These are phyloP conservation scores for Dicrostonyx torquatus DNA, from an alignment of 2,797 vertebrate species.

Conservation along the genomic window DNA sequence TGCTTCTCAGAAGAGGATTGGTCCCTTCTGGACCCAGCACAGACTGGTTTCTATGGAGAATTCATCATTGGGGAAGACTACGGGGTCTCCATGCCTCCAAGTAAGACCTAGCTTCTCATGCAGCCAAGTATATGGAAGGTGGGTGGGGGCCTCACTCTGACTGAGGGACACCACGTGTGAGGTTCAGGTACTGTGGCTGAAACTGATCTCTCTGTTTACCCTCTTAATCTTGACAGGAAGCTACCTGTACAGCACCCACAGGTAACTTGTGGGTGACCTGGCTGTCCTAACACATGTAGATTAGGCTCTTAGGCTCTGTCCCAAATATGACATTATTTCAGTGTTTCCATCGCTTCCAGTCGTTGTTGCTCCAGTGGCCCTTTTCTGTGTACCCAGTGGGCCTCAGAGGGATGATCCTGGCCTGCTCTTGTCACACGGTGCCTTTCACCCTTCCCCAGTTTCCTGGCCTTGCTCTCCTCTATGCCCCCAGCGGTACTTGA, in stretches of 20 bases:
- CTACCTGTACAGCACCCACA: neutral
- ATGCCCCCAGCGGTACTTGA: too few species aligned
- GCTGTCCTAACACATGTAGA: neutral
- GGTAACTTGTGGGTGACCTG: neutral
- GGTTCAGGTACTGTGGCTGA: neutral
- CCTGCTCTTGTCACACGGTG: too few species aligned
- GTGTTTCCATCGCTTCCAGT: neutral
- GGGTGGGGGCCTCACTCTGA: neutral
- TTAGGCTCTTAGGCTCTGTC: neutral
- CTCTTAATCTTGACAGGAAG: neutral
- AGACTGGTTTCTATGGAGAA: slow-evolving; percentile 80
- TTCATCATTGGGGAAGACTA: slow-evolving; percentile 82
- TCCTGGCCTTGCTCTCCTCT: neutral
- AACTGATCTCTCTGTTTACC: neutral
- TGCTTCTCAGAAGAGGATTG: slow-evolving; percentile 82
- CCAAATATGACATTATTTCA: neutral
- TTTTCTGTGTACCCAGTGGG: neutral
- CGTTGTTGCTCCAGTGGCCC: neutral
- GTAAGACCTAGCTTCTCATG: slow-evolving; percentile 57
- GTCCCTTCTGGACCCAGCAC: slow-evolving; percentile 81
- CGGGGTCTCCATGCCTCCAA: slow-evolving; percentile 65
- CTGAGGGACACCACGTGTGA: neutral
- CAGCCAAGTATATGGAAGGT: neutral
- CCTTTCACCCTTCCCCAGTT: too few species aligned
- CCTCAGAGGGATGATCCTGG: neutral